Conservation (phyloP, 2,888 invertebrate species). For the Parnassius glacialis region DNA sequence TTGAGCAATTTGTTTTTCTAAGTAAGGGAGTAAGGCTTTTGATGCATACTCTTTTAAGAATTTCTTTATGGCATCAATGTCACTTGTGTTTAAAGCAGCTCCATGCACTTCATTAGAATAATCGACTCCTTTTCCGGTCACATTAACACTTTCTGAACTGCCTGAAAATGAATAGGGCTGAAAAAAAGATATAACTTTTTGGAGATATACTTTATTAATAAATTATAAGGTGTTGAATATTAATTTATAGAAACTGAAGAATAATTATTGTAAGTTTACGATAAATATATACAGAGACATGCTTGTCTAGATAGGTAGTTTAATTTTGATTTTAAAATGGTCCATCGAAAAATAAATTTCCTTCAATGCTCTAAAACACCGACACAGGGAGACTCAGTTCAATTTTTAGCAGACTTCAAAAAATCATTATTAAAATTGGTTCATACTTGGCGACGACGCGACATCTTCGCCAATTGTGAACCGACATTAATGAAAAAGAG, state of each 20-base stretch:
- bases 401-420: too few species aligned
- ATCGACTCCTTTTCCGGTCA: slow-evolving; percentile 71
- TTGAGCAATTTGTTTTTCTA: slow-evolving; percentile 92
- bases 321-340: not conserved
- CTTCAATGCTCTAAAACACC: too few species aligned
- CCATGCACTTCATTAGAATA: slow-evolving; percentile 84
- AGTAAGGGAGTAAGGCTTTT: slow-evolving; percentile 93
- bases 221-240: too few species aligned
- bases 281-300: not conserved
- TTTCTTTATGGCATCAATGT: slow-evolving; percentile 91
- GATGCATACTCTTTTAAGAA: slow-evolving; percentile 94
- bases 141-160: slow-evolving; percentile 82
- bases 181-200: slow-evolving; percentile 33
- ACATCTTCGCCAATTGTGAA: too few species aligned
- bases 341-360: not conserved
- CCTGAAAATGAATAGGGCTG: slow-evolving; percentile 76
- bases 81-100: slow-evolving; percentile 87
- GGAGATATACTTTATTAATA: not conserved
- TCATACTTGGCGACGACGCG: too few species aligned
- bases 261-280: too few species aligned
- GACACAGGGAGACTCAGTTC: too few species aligned
- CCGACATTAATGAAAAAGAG: too few species aligned
- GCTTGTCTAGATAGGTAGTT: not conserved
- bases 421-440: too few species aligned
- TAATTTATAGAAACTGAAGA: too few species aligned